Evolutionary conservation across 2,888 invertebrate genomes (phyloP).

Genomic region (Eurytoma californica): DNA sequence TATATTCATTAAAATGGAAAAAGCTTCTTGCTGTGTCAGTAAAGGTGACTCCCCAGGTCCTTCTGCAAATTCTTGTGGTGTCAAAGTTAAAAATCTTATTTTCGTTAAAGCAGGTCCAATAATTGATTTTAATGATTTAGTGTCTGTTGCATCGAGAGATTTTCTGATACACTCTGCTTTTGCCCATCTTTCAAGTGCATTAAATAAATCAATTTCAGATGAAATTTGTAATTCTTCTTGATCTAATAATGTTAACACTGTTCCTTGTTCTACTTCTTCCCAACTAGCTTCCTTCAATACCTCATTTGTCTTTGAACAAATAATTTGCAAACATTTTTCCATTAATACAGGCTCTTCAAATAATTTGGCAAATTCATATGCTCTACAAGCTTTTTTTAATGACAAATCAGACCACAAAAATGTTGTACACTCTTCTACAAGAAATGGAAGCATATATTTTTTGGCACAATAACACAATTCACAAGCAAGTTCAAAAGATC

Average conservation of each 20-base stretch:
- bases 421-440: constrained; percentile 88
- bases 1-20: constrained; percentile 89
- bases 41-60: constrained; percentile 86
- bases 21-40: constrained; percentile 85
- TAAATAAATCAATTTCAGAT: constrained; percentile 87
- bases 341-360: constrained; percentile 89
- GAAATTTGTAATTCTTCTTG: constrained; percentile 84
- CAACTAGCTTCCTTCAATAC: constrained; percentile 86
- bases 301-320: constrained; percentile 85
- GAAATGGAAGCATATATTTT: constrained; percentile 89
- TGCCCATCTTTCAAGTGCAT: constrained; percentile 82
- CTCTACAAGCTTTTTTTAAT: constrained; percentile 88
- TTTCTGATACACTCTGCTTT: constrained; percentile 77
- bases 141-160: constrained; percentile 71
- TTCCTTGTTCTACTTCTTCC: constrained; percentile 85
- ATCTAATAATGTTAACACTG: constrained; percentile 85
- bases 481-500: constrained; percentile 90
- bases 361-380: constrained; percentile 89
- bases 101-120: constrained; percentile 82
- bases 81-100: constrained; percentile 87
- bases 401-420: constrained; percentile 88
- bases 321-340: constrained; percentile 89
- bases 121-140: constrained; percentile 67
- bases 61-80: constrained; percentile 88
- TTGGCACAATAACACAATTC: constrained; percentile 92